Evolutionary conservation across 2,113 vertebrate genomes (phyloP).

Genomic region (Turnix velox): DNA sequence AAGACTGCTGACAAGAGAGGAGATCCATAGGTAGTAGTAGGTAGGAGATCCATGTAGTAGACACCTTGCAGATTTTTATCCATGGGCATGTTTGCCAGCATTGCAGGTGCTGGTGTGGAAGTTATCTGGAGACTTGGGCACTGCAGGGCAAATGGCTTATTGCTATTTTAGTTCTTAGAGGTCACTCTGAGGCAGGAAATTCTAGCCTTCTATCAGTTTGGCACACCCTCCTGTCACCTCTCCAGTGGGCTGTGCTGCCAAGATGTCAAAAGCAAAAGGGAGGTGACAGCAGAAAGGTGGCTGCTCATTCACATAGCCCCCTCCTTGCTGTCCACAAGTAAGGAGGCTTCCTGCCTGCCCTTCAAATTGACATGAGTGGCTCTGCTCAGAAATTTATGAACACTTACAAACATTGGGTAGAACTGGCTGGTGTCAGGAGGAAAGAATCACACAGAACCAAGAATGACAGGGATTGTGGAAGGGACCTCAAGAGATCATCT

Average conservation of each 20-base stretch:
- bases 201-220: background rate
- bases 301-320: background rate
- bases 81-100: fast-evolving
- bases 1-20: background rate
- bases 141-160: background rate
- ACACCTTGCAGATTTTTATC: background rate
- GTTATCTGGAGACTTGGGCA: background rate
- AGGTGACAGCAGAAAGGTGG: background rate
- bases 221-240: background rate
- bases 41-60: background rate
- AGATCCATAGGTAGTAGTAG: background rate
- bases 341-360: background rate
- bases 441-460: too few species aligned
- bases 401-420: background rate
- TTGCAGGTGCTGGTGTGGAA: background rate
- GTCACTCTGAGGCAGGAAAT: background rate
- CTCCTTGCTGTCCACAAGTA: background rate
- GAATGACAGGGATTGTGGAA: too few species aligned
- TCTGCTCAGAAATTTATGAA: background rate
- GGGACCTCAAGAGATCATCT: too few species aligned
- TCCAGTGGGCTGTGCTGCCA: background rate
- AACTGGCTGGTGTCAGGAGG: background rate
- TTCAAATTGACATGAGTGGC: background rate
- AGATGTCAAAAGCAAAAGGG: background rate
- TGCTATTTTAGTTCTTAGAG: background rate